Conservation (phyloP, 2,113 vertebrate genomes). For the Ia io region DNA sequence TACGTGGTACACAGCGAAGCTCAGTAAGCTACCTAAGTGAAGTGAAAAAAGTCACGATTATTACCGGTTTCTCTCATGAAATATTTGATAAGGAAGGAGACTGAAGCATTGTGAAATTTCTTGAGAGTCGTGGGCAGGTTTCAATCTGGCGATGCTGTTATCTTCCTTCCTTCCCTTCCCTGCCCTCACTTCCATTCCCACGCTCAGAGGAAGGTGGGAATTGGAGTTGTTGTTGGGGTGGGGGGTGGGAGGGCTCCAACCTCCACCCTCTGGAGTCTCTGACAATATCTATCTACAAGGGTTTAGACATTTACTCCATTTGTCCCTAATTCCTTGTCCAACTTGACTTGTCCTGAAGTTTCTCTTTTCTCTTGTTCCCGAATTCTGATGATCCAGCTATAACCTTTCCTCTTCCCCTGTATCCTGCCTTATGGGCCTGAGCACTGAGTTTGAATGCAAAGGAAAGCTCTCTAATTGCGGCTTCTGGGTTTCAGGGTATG, state of each 20-base stretch:
- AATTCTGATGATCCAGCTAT: background rate
- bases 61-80: background rate
- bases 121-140: background rate
- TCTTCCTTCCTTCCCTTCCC: background rate
- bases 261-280: background rate
- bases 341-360: background rate
- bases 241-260: background rate
- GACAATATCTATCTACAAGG: background rate
- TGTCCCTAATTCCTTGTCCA: background rate
- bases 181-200: background rate
- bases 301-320: background rate
- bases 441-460: background rate
- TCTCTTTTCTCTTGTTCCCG: background rate
- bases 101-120: background rate
- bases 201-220: background rate
- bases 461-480: background rate
- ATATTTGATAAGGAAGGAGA: background rate
- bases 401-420: background rate
- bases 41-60: background rate
- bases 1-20: background rate
- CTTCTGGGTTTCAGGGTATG: background rate
- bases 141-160: background rate
- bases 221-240: too few relatives aligned
- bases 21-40: background rate
- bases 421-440: background rate